Conservation (phyloP, 2,797 vertebrate species). For the Mareca penelope region DNA sequence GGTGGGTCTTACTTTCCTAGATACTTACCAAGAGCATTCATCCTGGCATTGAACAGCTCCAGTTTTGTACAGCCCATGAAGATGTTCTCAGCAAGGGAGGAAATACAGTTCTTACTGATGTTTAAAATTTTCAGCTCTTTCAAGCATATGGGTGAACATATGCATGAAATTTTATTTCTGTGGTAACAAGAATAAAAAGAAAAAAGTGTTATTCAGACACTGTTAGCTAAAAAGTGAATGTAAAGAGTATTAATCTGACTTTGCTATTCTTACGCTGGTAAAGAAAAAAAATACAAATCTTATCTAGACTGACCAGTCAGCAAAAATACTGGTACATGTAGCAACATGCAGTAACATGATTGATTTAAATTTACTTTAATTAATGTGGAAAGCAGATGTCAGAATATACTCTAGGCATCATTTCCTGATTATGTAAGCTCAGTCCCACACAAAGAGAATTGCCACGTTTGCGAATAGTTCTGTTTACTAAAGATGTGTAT, state of each 20-base stretch:
- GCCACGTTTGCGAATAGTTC: neutral
- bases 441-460: neutral
- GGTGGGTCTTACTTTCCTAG: neutral
- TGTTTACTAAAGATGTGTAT: neutral
- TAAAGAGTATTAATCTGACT: neutral
- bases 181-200: constrained; percentile 9
- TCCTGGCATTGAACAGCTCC: constrained; percentile 87
- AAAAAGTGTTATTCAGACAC: neutral
- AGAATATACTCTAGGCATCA: neutral
- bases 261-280: neutral
- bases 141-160: constrained; percentile 78
- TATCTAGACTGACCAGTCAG: neutral
- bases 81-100: constrained; percentile 80
- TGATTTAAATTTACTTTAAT: neutral
- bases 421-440: neutral
- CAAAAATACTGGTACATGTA: neutral
- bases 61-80: constrained; percentile 86
- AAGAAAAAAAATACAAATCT: neutral
- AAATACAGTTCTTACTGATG: constrained; percentile 89
- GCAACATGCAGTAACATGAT: neutral
- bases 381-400: neutral
- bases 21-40: constrained; percentile 88
- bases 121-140: constrained; percentile 89
- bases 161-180: constrained; percentile 86
- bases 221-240: neutral